Percentiles rank a stretch among this genome's conserved stretches.
Conservation (phyloP, 2,113 vertebrate species). For the Melanerpes formicivorus region DNA sequence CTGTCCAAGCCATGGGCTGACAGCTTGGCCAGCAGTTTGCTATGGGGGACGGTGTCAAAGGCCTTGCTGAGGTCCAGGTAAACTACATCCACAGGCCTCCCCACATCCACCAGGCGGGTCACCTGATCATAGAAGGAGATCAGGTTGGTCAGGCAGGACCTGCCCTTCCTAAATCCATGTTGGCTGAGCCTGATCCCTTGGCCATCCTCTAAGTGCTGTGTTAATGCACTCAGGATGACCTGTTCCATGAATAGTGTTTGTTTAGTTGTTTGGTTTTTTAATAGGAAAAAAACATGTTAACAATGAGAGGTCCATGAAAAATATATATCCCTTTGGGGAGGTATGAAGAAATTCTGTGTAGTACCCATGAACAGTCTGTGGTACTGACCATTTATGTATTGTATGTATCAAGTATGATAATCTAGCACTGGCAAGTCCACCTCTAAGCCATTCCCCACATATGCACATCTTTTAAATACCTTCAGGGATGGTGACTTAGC, state of each 20-base stretch:
- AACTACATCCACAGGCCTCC: too few relatives aligned
- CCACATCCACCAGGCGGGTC: too few relatives aligned
- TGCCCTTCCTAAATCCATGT: too few relatives aligned
- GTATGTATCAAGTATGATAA: neutral
- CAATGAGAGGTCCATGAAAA: neutral
- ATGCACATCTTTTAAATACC: neutral
- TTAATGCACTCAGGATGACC: too few relatives aligned
- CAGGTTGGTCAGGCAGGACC: too few relatives aligned
- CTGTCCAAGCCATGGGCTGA: too few relatives aligned
- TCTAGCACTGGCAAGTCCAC: neutral
- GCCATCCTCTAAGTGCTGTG: too few relatives aligned
- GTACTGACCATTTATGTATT: neutral
- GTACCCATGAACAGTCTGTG: neutral
- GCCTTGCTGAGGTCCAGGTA: too few relatives aligned
- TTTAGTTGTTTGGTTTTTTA: neutral
- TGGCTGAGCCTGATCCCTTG: too few relatives aligned
- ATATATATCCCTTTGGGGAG: accelerated
- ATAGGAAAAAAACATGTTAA: neutral
- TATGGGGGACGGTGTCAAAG: too few relatives aligned
- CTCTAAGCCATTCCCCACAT: neutral
- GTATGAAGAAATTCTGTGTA: neutral
- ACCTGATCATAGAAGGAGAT: too few relatives aligned
- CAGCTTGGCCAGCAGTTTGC: too few relatives aligned
- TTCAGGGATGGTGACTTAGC: neutral
- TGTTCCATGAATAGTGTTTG: neutral